phyloP scores from a whole-genome alignment of 2,888 invertebrate species.

The Microdon myrmicae region DNA sequence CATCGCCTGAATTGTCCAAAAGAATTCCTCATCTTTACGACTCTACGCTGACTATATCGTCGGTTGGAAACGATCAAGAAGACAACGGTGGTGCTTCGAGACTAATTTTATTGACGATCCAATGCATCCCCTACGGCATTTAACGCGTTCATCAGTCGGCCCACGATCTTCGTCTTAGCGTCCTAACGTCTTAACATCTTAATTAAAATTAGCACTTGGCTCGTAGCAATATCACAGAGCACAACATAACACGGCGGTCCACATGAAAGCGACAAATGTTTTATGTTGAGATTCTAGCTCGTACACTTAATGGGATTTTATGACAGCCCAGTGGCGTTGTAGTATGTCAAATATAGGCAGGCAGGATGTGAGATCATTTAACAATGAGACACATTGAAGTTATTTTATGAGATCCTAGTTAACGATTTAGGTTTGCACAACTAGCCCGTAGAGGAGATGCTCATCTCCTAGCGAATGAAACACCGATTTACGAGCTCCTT shows the following conservation, averaged over 20 bases:
- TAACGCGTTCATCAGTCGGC: constrained; percentile 16
- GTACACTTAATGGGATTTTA: constrained; percentile 41
- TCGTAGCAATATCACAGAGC: background rate
- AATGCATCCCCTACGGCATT: background rate
- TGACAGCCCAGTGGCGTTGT: constrained; percentile 7
- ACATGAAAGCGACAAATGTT: constrained; percentile 43
- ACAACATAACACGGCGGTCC: constrained; percentile 6
- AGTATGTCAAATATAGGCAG: background rate
- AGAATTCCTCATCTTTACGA: no score
- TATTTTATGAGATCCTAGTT: constrained; percentile 35
- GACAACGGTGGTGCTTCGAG: background rate
- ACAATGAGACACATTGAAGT: background rate
- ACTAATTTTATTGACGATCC: constrained; percentile 14
- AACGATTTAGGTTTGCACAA: constrained; percentile 19
- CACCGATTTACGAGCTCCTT: background rate
- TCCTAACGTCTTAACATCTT: constrained; percentile 25
- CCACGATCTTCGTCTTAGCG: no score
- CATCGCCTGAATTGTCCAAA: no score
- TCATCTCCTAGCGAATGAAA: background rate
- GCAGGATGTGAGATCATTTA: constrained; percentile 42
- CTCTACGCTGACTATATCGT: no score
- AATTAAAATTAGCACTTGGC: constrained; percentile 23
- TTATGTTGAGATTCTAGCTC: constrained; percentile 14
- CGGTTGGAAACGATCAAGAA: no score
- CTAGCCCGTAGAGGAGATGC: background rate